These are phyloP conservation scores for Lepus townsendii DNA, from an alignment of 2,797 vertebrate species.

Conservation along the genomic window DNA sequence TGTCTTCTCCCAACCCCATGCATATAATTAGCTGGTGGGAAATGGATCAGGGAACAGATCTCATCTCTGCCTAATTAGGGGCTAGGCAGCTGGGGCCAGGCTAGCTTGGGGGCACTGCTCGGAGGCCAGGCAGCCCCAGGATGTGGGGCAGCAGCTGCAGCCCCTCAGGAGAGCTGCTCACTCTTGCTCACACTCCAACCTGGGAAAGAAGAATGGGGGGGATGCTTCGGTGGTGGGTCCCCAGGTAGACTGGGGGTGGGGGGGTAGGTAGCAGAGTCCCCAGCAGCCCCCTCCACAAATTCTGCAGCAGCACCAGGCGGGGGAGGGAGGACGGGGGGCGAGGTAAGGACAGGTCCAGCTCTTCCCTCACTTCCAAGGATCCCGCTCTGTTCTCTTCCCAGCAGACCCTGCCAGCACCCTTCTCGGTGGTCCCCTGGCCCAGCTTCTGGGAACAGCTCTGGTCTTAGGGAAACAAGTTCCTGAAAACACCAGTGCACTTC, in stretches of 20 bases:
- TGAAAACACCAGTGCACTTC: background rate
- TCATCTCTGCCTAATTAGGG: constrained; percentile 77
- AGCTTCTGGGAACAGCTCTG: background rate
- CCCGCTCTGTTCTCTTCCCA: background rate
- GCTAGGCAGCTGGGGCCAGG: constrained; percentile 78
- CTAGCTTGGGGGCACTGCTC: constrained; percentile 43
- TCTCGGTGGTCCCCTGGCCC: background rate
- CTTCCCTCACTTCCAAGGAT: background rate
- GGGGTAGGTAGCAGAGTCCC: background rate
- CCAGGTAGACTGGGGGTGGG: background rate
- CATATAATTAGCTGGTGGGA: constrained; percentile 76
- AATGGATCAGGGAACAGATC: constrained; percentile 64
- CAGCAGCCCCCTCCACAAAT: background rate
- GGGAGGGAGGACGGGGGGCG: background rate
- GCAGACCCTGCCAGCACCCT: background rate
- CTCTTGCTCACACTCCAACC: background rate
- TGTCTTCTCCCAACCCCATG: constrained; percentile 39
- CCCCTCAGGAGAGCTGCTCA: background rate
- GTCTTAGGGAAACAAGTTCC: background rate
- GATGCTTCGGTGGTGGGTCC: constrained; percentile 53
- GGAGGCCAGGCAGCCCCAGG: constrained; percentile 36
- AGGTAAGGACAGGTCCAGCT: background rate
- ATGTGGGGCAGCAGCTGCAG: constrained; percentile 72
- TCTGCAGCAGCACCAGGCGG: too few species aligned
- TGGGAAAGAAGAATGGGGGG: constrained; percentile 69